Evolutionary conservation across 2,797 vertebrate species (phyloP).

Genomic region (Dendrocincla tyrannina): DNA sequence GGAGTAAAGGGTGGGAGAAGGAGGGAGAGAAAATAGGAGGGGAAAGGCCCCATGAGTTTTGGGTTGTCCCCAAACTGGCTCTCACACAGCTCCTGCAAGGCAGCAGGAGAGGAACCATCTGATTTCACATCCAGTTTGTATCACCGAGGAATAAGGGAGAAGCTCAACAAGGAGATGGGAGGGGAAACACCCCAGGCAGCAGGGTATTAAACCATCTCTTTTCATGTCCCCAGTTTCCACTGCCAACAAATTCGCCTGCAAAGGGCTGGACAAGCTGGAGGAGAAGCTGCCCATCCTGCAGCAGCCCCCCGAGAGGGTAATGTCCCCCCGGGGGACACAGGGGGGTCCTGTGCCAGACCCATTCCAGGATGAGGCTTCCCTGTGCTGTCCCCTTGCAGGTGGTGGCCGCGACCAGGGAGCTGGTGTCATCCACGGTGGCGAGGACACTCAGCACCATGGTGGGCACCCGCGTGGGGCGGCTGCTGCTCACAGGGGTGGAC

Average conservation of each 20-base stretch:
- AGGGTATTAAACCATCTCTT: rapidly evolving
- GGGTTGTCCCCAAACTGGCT: too few relatives aligned
- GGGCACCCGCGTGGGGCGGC: not conserved
- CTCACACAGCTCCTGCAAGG: not conserved
- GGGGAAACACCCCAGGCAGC: not conserved
- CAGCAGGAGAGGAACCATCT: not conserved
- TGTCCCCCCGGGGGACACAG: rapidly evolving
- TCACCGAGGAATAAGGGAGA: rapidly evolving
- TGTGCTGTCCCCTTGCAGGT: slow-evolving; percentile 49
- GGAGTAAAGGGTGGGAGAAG: not conserved
- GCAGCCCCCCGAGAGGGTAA: slow-evolving; percentile 71
- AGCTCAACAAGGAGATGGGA: not conserved
- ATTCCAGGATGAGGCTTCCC: not conserved
- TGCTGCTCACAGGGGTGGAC: slow-evolving; percentile 81
- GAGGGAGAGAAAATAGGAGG: too few relatives aligned
- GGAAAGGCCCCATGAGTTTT: too few relatives aligned
- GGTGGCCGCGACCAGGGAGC: slow-evolving; percentile 62
- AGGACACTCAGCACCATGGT: slow-evolving; percentile 69
- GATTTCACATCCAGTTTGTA: not conserved
- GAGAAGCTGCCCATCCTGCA: slow-evolving; percentile 75
- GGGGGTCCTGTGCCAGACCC: rapidly evolving
- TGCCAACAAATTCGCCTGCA: slow-evolving; percentile 68
- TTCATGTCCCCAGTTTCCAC: slow-evolving; percentile 54
- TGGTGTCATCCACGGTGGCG: slow-evolving; percentile 71
- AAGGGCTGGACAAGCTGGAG: slow-evolving; percentile 78